These are phyloP conservation scores for Catamblyrhynchus diadema DNA, from an alignment of 2,797 vertebrate species.

Conservation along the genomic window DNA sequence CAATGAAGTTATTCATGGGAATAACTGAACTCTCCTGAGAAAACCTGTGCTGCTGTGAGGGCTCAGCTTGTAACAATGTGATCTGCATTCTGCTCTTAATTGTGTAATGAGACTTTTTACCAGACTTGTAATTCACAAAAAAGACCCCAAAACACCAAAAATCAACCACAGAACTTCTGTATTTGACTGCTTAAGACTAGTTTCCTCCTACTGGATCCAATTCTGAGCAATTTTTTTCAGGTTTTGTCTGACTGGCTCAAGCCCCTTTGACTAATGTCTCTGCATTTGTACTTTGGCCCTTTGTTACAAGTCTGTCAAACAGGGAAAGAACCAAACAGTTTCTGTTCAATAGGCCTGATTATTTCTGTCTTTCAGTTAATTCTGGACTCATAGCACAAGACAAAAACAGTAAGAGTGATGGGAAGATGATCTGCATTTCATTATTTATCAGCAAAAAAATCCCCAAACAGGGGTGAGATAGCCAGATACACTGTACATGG, in stretches of 20 bases:
- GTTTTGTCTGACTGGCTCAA: background rate
- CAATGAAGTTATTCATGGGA: background rate
- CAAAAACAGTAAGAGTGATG: background rate
- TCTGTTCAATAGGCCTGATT: background rate
- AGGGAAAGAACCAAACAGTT: background rate
- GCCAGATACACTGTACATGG: background rate
- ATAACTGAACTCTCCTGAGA: background rate
- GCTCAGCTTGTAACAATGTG: background rate
- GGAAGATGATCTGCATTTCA: background rate
- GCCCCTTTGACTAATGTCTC: background rate
- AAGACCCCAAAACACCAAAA: fast-evolving
- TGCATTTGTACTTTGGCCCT: background rate
- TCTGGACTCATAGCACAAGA: background rate
- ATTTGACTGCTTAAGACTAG: background rate
- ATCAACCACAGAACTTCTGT: background rate
- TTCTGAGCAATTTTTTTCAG: background rate
- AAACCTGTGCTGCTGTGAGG: background rate
- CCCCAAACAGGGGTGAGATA: background rate
- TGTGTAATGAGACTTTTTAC: background rate
- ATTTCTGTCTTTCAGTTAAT: background rate
- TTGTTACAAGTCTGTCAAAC: background rate
- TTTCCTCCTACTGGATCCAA: background rate
- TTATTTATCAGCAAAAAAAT: background rate
- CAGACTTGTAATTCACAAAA: background rate
- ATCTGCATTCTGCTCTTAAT: background rate